These are phyloP conservation scores for Amiota minor DNA, from an alignment of 2,888 invertebrate species.

Conservation along the genomic window DNA sequence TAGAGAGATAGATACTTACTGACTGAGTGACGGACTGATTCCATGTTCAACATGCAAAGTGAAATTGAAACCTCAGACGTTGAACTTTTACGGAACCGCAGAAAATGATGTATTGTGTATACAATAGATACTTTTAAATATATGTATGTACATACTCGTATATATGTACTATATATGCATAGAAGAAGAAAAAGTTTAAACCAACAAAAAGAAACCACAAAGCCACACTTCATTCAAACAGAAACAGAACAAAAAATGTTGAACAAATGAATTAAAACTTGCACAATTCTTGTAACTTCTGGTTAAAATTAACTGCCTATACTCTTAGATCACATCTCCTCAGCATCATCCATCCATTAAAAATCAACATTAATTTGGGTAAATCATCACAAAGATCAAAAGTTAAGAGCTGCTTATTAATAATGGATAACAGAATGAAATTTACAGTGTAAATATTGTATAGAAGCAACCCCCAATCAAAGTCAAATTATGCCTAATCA, in stretches of 20 bases:
- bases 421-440: too few relatives aligned
- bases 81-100: slow-evolving; percentile 43
- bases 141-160: too few relatives aligned
- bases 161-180: background rate
- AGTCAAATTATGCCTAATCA: background rate
- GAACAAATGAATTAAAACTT: background rate
- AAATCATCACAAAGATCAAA: too few relatives aligned
- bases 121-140: too few relatives aligned
- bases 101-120: background rate
- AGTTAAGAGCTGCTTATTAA: too few relatives aligned
- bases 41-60: slow-evolving; percentile 37
- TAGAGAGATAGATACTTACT: too few relatives aligned
- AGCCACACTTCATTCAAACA: slow-evolving; percentile 42
- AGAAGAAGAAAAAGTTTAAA: background rate
- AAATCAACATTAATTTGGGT: too few relatives aligned
- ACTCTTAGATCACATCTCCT: background rate
- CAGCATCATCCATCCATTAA: background rate
- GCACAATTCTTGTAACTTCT: slow-evolving; percentile 13
- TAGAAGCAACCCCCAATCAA: slow-evolving; percentile 38
- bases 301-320: too few relatives aligned
- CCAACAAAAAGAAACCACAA: slow-evolving; percentile 43
- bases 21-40: too few relatives aligned
- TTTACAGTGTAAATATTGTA: slow-evolving; percentile 30
- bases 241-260: slow-evolving; percentile 27
- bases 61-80: slow-evolving; percentile 43